Base-by-base conservation (phyloP, 2,888 invertebrate species). In the Caenorhabditis afra region DNA sequence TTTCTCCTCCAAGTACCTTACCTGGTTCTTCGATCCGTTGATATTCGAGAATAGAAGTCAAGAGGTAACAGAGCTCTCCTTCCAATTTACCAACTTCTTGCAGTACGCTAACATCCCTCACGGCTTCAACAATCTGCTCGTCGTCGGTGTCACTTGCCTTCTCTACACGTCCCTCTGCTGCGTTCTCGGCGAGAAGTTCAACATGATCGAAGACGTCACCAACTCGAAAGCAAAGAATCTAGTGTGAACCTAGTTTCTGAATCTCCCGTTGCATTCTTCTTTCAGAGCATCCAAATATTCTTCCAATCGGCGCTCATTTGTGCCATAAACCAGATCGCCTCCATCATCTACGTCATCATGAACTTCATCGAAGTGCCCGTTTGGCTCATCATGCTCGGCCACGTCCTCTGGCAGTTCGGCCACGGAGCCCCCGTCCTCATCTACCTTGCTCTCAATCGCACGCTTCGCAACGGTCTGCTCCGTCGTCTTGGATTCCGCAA, bases 11-110 rank as follows among this genome's bases (percentile, higher is more conserved):
- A 61, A 65, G 29, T 70, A 68, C 44, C 47, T 61, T 50, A 75
- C 82, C 3, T 80, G 79, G 82, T 80, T 82, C 35, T 80, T 78
- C 45, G 62, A 79, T 20, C 82, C 82, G 1, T 41, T 70, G 29
- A 77, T 82, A 11, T 70, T 59, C n/a, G 64, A 53, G n/a, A 44
- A 68, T 29, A 29, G 52, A 1, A 59, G 49, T 18, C 7, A 35
- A 14, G 67, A 67, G 58, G 67, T 67, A 11, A 22, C 39, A 35
- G 0, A 10, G 5, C 10, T 22, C 1, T 39, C 7, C 8, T 23
- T 47, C 4, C 4, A 29, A 7, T 52, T n/a, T 10, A 12, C 11
- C 39, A 1, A 10, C 14, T 11, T 11, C n/a, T 71, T 71, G 5
- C 57, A 73, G 66, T 74, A 74, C 58, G 55, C 57, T 14, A 74